Base-by-base conservation (phyloP, 1,140 invertebrate species). In the Delia radicum region DNA sequence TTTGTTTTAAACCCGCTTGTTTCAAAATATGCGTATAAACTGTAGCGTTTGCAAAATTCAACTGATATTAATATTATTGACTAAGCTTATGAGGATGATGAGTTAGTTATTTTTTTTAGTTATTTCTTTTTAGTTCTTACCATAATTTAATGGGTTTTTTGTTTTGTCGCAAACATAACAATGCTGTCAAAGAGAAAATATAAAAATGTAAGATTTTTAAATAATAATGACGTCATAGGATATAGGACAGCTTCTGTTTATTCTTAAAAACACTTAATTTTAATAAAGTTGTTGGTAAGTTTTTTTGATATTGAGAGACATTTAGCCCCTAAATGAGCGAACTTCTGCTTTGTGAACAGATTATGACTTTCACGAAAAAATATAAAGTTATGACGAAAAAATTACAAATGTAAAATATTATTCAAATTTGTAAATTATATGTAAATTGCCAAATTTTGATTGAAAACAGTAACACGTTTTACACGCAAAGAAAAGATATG, bases 31-130 rank as follows among this genome's bases (percentile, higher is more conserved):
- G 18, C 8, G 42, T 73, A 73, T 48, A 48, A 21, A 33, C 65
- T 69, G 65, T 69, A 69, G 29, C 65, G 29, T 69, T 31, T 69
- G 15, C 29, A 69, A 33, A 69, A 69, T 33, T 21, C 65, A 21
- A 69, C 65, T 69, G 65, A 69, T 69, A 33, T 24, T 0, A 24
- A 55, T 8, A 55, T 7, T 42, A 7, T 2, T 7, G 24, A 24
- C 18, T 55, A 55, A 7, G 1, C 1, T 37, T n/a, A n/a, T n/a
- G 48, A 21, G 24, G 48, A 21, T 55, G n/a, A 21, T 55, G n/a
- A 42, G 48, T 55, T 21, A 18, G 24, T 55, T 55, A n/a, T 55
- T 24, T 21, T 55, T 55, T n/a, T 55, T 15, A 1, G 12, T 48
- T 48, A 2, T 33, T 33, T 33, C 4, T 33, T 5, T 33, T 33